Evolutionary conservation across 2,113 vertebrate species (phyloP), one percentile per base, ranked within the genome.

Genomic region (Microcebus ravelobensis): DNA sequence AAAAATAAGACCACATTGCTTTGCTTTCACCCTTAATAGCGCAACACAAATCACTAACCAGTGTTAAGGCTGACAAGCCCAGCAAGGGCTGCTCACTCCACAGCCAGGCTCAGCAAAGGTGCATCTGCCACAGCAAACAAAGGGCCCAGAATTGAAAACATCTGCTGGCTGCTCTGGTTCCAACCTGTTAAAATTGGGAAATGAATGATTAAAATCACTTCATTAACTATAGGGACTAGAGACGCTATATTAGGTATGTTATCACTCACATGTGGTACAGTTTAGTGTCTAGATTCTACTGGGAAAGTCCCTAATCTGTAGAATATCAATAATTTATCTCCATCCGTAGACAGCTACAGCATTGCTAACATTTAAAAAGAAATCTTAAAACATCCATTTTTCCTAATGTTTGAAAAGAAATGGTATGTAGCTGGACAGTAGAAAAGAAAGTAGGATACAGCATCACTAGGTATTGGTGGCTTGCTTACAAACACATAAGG

Each of bases 21-120:
- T 95, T 92, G 21, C 27, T 96, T 97, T 93, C 82, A 94, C 67
- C 74, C 70, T 95, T 93, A 82, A 96, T 15, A 79, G 65, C 52
- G 34, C 42, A 57, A 52, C 55, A 85, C 92, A 96, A 96, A 97
- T 96, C 97, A 97, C 79, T 82, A 83, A 36, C 10, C 42, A 76
- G 71, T 34, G 36, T 89, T 70, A 71, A 94, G 71, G 70, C 55
- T 84, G 63, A 93, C 87, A 92, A 90, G 55, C 39, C 59, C 85
- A 91, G 67, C 14, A 79, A 88, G 55, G 48, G n/a, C 10, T 80
- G 31, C 31, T 50, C 55, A 48, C 29, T 85, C 50, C n/a, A 68
- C 17, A 36, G 59, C 63, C 74, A 80, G 36, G 25, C 63, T 91
- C 77, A 52, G 45, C 67, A 39, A 74, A 94, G 93, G 61, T 80